Conservation (phyloP, 2,113 vertebrate species). For the Pachypanchax playfairii region DNA sequence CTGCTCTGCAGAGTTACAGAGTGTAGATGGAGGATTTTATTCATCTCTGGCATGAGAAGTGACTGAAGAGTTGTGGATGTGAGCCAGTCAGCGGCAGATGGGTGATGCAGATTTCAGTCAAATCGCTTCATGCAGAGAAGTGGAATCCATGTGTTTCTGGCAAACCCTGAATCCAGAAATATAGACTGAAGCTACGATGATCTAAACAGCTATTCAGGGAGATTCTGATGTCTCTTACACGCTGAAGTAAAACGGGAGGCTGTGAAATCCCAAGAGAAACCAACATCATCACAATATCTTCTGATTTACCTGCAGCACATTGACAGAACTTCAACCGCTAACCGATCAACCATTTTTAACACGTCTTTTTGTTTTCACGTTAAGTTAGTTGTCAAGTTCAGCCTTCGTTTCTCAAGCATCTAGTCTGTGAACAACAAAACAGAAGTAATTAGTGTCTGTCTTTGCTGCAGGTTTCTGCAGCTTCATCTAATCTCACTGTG, state of each 20-base stretch:
- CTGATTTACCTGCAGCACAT: conserved; percentile 31
- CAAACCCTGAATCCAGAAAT: background rate
- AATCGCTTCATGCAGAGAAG: conserved; percentile 24
- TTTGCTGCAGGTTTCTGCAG: conserved; percentile 34
- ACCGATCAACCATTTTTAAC: conserved; percentile 47
- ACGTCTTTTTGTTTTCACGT: conserved; percentile 19
- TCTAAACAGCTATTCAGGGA: background rate
- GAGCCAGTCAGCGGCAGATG: conserved; percentile 55
- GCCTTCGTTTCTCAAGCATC: conserved; percentile 25
- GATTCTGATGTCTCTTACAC: conserved; percentile 7
- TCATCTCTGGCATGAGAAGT: conserved; percentile 24
- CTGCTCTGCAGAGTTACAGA: conserved; percentile 38
- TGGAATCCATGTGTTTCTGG: conserved; percentile 9
- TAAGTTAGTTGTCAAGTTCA: conserved; percentile 37
- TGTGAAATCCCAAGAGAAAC: conserved; percentile 18
- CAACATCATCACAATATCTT: conserved; percentile 21
- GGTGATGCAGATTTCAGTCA: conserved; percentile 40
- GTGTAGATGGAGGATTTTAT: conserved; percentile 25
- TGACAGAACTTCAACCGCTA: conserved; percentile 44
- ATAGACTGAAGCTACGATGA: background rate
- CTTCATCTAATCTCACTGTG: conserved; percentile 49
- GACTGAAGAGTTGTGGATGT: conserved; percentile 26
- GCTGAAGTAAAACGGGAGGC: background rate
- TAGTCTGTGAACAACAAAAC: conserved; percentile 51
- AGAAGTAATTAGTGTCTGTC: conserved; percentile 63